Conservation (phyloP, 2,113 vertebrate species). For the Muscicapa adusta region DNA sequence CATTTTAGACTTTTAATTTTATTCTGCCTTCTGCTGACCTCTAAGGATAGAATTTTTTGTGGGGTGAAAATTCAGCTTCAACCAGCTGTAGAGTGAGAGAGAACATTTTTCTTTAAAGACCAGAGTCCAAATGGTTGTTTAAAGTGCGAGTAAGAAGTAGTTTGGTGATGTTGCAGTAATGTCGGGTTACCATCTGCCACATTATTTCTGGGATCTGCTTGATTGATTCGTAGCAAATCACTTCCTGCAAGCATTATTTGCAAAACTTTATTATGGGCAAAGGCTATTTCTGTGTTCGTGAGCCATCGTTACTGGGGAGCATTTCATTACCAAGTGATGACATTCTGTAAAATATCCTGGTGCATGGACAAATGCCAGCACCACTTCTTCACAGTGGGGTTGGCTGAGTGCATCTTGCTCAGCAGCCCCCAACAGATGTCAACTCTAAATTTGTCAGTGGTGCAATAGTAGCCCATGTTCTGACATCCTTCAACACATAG, state of each 20-base stretch:
- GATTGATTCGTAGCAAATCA: constrained; percentile 33
- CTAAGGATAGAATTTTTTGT: background rate
- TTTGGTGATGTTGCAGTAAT: constrained; percentile 8
- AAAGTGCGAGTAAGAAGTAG: background rate
- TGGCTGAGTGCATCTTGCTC: background rate
- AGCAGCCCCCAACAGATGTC: background rate
- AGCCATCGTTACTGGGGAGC: background rate
- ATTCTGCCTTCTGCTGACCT: background rate
- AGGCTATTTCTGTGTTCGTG: constrained; percentile 40
- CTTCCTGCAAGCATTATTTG: constrained; percentile 55
- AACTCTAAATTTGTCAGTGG: background rate
- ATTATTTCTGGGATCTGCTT: constrained; percentile 32
- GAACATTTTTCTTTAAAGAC: constrained; percentile 7
- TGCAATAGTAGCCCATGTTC: background rate
- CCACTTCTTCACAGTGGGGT: background rate
- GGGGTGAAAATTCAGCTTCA: background rate
- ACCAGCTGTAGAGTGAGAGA: constrained; percentile 9
- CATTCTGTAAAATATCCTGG: constrained; percentile 32
- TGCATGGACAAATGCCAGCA: constrained; percentile 40
- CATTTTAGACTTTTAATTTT: background rate
- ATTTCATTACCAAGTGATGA: constrained; percentile 39
- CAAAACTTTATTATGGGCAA: constrained; percentile 35
- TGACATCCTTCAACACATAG: background rate
- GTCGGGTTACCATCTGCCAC: constrained; percentile 21
- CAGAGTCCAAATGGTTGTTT: constrained; percentile 31